Percentiles rank a stretch among this genome's conserved stretches.
phyloP scores from a whole-genome alignment of 2,113 vertebrate species.

The Gorilla gorilla region DNA sequence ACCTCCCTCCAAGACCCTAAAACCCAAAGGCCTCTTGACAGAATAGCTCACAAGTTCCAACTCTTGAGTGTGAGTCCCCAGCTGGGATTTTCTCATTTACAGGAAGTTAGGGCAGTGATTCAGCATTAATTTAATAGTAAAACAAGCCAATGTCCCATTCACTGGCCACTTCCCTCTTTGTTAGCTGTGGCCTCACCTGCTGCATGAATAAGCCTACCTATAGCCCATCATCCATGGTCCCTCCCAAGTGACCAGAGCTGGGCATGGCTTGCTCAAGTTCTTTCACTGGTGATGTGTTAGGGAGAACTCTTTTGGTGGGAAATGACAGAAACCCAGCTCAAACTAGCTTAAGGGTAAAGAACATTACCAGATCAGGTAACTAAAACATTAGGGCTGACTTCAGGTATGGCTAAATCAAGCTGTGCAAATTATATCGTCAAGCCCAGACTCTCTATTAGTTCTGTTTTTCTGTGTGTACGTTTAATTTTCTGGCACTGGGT shows the following conservation, averaged over 20 bases:
- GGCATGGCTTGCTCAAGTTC: neutral
- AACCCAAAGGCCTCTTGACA: conserved; percentile 7
- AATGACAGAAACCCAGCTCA: neutral
- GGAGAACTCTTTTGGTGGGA: neutral
- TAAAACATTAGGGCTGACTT: neutral
- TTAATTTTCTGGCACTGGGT: neutral
- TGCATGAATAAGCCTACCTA: neutral
- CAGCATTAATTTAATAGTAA: conserved; percentile 65
- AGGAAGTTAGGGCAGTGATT: conserved; percentile 57
- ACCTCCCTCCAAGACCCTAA: conserved; percentile 37
- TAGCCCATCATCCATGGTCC: accelerated
- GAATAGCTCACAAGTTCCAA: conserved; percentile 21
- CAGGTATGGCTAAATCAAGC: neutral
- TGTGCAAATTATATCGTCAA: neutral
- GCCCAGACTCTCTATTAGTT: neutral
- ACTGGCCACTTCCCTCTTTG: neutral
- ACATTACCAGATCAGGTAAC: neutral
- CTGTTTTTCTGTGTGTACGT: neutral
- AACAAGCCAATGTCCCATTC: conserved; percentile 47
- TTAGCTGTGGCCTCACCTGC: neutral
- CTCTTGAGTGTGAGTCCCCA: neutral
- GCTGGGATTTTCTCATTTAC: conserved; percentile 46
- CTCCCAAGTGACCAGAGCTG: neutral
- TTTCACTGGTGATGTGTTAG: neutral
- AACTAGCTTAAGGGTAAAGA: neutral